Evolutionary conservation across 2,888 invertebrate genomes (phyloP), one percentile per base, ranked within the genome.

Genomic region (Calameuta idolon): DNA sequence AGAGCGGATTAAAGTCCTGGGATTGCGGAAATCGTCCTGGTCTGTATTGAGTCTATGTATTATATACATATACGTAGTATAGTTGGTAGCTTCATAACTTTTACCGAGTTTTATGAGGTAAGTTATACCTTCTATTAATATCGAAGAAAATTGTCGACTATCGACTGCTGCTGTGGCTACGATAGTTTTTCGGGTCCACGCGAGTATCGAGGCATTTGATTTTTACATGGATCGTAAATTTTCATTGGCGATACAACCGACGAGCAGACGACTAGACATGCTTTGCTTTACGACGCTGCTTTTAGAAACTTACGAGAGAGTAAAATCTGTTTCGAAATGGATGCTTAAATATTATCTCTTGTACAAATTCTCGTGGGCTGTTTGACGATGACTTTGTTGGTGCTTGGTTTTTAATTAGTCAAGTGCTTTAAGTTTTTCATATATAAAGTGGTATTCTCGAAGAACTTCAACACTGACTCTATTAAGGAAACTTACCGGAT

Each of bases 1-100:
- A 69, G 75, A 74, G 69, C 40, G 68, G 73, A 37, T 68, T 73
- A 55, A 75, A 55, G 71, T 68, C 75, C 79, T 33, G 77, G 73
- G 75, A 75, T 79, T 76, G 76, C 30, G 31, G 31, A 12, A 55
- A 2, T 9, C 23, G 55, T 55, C 23, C 23, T 55, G 23, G 23
- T 55, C 23, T 55, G 9, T 55, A 55, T 23, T 23, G 23, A 1
- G 55, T 55, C 23, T 23, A 55, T 23, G 9, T 37, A 37, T 11
- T 4, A 1, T 40, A 23, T 55, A 55, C 23, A 23, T 55, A 9
- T 23, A 55, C 55, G 23, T 55, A 23, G 4, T 23, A 55, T 55
- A 55, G 55, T 55, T 55, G 23, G 55, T 55, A 23, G 55, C 23
- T 55, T 55, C 55, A 23, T 23, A 23, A 23, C 23, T 23, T 55